These are phyloP conservation scores for Sebastes ruberrimus DNA, from an alignment of 2,797 vertebrate species.

Conservation along the genomic window DNA sequence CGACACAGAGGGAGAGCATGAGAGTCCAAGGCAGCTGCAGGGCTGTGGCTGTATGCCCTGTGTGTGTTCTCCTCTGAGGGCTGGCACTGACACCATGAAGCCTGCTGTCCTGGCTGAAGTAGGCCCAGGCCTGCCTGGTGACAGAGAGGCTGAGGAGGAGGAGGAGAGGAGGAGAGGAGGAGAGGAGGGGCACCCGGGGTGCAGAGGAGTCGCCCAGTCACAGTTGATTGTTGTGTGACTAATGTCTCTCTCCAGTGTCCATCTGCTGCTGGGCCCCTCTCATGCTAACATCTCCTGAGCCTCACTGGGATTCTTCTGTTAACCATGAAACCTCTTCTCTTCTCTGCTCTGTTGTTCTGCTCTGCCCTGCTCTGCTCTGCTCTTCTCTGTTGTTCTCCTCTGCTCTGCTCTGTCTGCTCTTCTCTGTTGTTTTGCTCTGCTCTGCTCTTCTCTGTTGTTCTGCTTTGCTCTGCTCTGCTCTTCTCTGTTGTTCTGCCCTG, in stretches of 20 bases:
- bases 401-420: accelerated
- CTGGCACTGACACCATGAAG: slow-evolving; percentile 64
- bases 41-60: slow-evolving; percentile 67
- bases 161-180: slow-evolving; percentile 2
- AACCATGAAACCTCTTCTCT: background rate
- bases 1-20: slow-evolving; percentile 31
- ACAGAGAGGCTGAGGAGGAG: slow-evolving; percentile 23
- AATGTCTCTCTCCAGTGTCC: slow-evolving; percentile 76
- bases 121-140: slow-evolving; percentile 61
- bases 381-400: accelerated
- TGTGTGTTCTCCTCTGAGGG: slow-evolving; percentile 61
- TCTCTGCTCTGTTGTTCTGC: too few species aligned
- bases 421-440: too few species aligned
- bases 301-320: background rate
- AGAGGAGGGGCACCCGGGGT: slow-evolving; percentile 26
- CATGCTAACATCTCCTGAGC: slow-evolving; percentile 10
- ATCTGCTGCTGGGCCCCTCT: slow-evolving; percentile 74
- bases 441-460: accelerated
- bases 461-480: too few species aligned
- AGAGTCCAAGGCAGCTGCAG: slow-evolving; percentile 74
- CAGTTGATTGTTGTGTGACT: slow-evolving; percentile 78
- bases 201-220: slow-evolving; percentile 64
- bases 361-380: too few species aligned
- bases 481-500: too few species aligned
- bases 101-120: slow-evolving; percentile 74